A percentile compares a stretch with the other conserved stretches of the same genome.
These are phyloP conservation scores for Trichogramma evanescens DNA, from an alignment of 2,888 invertebrate genomes.

Conservation along the genomic window DNA sequence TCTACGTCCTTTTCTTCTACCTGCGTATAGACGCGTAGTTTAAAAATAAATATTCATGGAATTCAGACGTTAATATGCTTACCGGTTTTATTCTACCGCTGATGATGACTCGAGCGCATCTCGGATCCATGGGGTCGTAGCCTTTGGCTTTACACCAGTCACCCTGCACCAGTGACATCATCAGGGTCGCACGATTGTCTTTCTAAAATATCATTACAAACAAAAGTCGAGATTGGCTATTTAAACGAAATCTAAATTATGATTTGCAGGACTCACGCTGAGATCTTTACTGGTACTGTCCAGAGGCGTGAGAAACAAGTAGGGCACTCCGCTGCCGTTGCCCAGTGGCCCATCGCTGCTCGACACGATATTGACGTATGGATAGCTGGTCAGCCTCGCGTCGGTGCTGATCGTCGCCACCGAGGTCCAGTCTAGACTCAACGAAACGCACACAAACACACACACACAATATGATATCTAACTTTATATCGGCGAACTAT, in stretches of 20 bases:
- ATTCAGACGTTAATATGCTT: slow-evolving; percentile 17
- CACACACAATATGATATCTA: not conserved
- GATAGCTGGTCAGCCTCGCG: slow-evolving; percentile 55
- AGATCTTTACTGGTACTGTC: slow-evolving; percentile 63
- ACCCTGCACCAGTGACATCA: slow-evolving; percentile 61
- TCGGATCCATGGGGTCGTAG: slow-evolving; percentile 65
- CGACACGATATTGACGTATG: slow-evolving; percentile 63
- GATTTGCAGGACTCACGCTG: slow-evolving; percentile 46
- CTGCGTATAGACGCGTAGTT: slow-evolving; percentile 34
- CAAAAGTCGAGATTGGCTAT: not conserved
- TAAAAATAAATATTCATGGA: not conserved
- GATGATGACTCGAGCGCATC: slow-evolving; percentile 64
- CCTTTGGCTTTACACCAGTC: slow-evolving; percentile 55
- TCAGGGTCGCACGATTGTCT: slow-evolving; percentile 57
- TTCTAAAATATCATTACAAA: slow-evolving; percentile 41
- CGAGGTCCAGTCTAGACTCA: slow-evolving; percentile 59
- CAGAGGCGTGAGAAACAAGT: slow-evolving; percentile 63
- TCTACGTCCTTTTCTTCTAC: slow-evolving; percentile 51
- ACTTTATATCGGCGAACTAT: not conserved
- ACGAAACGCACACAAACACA: not conserved
- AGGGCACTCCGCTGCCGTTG: slow-evolving; percentile 63
- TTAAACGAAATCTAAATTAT: not conserved
- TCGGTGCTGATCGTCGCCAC: slow-evolving; percentile 60
- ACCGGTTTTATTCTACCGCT: slow-evolving; percentile 61
- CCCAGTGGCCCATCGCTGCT: slow-evolving; percentile 60